Percentiles rank a stretch among this genome's conserved stretches.
These are phyloP conservation scores for Alfaro cultratus DNA, from an alignment of 2,797 vertebrate genomes.

Conservation along the genomic window DNA sequence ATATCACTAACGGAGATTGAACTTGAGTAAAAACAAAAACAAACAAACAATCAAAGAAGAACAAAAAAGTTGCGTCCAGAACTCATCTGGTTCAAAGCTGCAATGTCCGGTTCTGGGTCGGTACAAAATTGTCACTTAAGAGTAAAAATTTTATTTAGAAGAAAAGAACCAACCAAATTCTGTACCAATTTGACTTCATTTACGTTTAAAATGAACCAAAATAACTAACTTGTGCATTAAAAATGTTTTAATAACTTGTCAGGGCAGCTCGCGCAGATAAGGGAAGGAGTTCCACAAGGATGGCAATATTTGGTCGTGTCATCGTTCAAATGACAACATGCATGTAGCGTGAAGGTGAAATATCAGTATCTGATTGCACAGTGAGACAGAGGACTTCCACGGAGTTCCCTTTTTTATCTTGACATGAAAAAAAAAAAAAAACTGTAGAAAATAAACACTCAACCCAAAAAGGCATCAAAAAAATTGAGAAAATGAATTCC, in stretches of 20 bases:
- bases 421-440: constrained; percentile 19
- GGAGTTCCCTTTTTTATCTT: constrained; percentile 7
- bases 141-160: neutral
- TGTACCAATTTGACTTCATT: neutral
- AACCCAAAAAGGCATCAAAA: constrained; percentile 49
- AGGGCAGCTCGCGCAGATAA: constrained; percentile 45
- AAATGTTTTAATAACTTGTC: constrained; percentile 25
- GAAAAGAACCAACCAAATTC: neutral
- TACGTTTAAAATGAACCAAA: neutral
- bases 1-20: constrained; percentile 33
- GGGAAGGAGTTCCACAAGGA: constrained; percentile 31
- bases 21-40: constrained; percentile 28
- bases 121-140: neutral
- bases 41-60: constrained; percentile 14
- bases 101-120: constrained; percentile 33
- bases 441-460: constrained; percentile 20
- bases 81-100: constrained; percentile 34
- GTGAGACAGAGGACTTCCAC: constrained; percentile 24
- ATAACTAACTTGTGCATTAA: constrained; percentile 3
- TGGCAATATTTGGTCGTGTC: constrained; percentile 39
- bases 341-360: constrained; percentile 5
- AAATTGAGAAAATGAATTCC: constrained; percentile 31
- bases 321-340: constrained; percentile 21
- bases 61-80: constrained; percentile 23
- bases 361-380: constrained; percentile 17